phyloP scores from a whole-genome alignment of 2,888 invertebrate genomes.

The Nymphalis polychloros region DNA sequence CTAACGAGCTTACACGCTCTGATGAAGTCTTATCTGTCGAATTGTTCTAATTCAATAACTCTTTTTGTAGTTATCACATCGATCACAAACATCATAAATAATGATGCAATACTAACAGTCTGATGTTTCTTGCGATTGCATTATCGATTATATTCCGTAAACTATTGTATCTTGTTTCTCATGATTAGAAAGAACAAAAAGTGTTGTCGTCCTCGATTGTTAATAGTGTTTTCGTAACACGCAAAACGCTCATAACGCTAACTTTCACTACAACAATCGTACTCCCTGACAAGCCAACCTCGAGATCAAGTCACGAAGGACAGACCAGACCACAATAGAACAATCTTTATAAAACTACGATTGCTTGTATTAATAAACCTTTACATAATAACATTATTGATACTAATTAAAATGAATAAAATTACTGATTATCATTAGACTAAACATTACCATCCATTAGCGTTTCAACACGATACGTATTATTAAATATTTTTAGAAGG shows the following conservation, averaged over 20 bases:
- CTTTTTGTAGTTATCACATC: not conserved
- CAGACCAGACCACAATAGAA: constrained; percentile 33
- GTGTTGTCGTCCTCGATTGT: constrained; percentile 45
- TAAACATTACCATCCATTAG: constrained; percentile 10
- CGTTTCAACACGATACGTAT: not conserved
- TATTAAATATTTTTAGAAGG: constrained; percentile 23
- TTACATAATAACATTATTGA: constrained; percentile 15
- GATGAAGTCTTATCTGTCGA: constrained; percentile 11
- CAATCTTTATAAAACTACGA: constrained; percentile 23
- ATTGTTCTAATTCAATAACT: constrained; percentile 6
- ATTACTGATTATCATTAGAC: not conserved
- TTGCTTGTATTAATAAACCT: constrained; percentile 24
- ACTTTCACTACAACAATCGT: constrained; percentile 77
- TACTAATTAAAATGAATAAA: not conserved
- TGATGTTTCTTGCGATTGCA: constrained; percentile 1
- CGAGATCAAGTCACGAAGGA: constrained; percentile 67
- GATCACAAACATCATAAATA: not conserved
- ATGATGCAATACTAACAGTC: constrained; percentile 3
- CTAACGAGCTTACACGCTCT: constrained; percentile 22
- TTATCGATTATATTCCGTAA: constrained; percentile 15
- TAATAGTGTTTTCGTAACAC: constrained; percentile 66
- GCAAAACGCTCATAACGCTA: constrained; percentile 62
- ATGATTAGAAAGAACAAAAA: constrained; percentile 37
- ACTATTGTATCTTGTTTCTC: constrained; percentile 30
- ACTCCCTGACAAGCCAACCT: constrained; percentile 52